A percentile compares a stretch with the other conserved stretches of the same genome.
Evolutionary conservation across 2,113 vertebrate genomes (phyloP).

Genomic region (Neolamprologus tretocephalus): DNA sequence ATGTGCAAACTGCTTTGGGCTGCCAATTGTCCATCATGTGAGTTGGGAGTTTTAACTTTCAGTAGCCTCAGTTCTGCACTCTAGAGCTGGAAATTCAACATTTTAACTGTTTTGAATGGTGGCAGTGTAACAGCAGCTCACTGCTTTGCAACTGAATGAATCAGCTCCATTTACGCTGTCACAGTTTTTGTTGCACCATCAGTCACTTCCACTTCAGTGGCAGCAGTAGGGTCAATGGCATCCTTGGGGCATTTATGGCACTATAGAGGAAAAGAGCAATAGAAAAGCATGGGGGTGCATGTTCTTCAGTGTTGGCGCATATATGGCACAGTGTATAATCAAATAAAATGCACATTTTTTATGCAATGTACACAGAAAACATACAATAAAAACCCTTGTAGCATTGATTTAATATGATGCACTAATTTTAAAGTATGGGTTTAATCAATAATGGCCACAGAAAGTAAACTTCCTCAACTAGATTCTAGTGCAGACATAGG

Average conservation of each 20-base stretch:
- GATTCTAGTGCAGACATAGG: not conserved
- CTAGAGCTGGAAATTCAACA: not conserved
- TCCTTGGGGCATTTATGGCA: conserved; percentile 29
- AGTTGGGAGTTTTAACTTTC: not conserved
- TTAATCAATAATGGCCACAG: not conserved
- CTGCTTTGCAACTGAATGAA: conserved; percentile 8
- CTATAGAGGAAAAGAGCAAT: not conserved
- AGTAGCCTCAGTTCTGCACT: not conserved
- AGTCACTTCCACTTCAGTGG: conserved; percentile 47
- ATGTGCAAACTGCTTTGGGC: not conserved
- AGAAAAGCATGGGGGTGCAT: not conserved
- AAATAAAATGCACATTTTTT: not conserved
- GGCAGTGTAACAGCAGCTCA: not conserved
- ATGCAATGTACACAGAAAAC: not conserved
- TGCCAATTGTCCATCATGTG: not conserved
- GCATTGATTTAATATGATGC: conserved; percentile 21
- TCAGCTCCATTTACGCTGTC: conserved; percentile 40
- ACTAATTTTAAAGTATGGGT: conserved; percentile 1
- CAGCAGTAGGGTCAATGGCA: conserved; percentile 25
- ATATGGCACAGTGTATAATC: not conserved
- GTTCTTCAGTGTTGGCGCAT: not conserved
- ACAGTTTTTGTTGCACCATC: conserved; percentile 35
- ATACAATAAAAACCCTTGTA: not conserved
- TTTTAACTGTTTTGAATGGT: not conserved
- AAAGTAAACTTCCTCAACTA: not conserved